A percentile compares a stretch with the other conserved stretches of the same genome.
These are phyloP conservation scores for Ephestia elutella DNA, from an alignment of 1,140 invertebrate species.

Conservation along the genomic window DNA sequence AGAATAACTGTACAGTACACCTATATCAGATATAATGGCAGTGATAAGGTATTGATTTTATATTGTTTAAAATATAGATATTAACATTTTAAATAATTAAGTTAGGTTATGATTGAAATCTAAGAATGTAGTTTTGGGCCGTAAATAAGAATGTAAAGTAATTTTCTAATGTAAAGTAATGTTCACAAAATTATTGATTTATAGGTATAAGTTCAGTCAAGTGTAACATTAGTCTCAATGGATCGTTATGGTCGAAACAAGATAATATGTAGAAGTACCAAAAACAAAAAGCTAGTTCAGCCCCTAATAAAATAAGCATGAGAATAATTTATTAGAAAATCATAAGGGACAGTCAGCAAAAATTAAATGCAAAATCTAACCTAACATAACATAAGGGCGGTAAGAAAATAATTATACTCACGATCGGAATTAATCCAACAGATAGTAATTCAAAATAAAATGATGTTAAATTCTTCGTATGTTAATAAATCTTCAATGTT, in stretches of 20 bases:
- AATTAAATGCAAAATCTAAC: slow-evolving; percentile 64
- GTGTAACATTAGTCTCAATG: slow-evolving; percentile 18
- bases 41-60: no score
- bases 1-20: no score
- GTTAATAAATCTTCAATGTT: background rate
- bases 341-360: slow-evolving; percentile 62
- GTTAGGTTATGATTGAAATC: no score
- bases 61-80: no score
- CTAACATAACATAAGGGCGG: slow-evolving; percentile 41
- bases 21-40: no score
- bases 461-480: background rate
- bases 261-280: slow-evolving; percentile 35
- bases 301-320: slow-evolving; percentile 62
- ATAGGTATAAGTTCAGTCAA: slow-evolving; percentile 22
- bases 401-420: slow-evolving; percentile 41
- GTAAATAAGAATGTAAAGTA: slow-evolving; percentile 2
- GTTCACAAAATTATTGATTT: slow-evolving; percentile 25
- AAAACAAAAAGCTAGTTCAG: slow-evolving; percentile 63
- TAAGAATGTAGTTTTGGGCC: background rate
- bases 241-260: slow-evolving; percentile 9
- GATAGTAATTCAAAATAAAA: slow-evolving; percentile 6
- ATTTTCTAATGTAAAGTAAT: background rate
- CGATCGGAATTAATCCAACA: slow-evolving; percentile 36
- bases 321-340: slow-evolving; percentile 48
- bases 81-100: no score